Conservation (phyloP, 1,140 invertebrate species). For the Leptopilina boulardi region DNA sequence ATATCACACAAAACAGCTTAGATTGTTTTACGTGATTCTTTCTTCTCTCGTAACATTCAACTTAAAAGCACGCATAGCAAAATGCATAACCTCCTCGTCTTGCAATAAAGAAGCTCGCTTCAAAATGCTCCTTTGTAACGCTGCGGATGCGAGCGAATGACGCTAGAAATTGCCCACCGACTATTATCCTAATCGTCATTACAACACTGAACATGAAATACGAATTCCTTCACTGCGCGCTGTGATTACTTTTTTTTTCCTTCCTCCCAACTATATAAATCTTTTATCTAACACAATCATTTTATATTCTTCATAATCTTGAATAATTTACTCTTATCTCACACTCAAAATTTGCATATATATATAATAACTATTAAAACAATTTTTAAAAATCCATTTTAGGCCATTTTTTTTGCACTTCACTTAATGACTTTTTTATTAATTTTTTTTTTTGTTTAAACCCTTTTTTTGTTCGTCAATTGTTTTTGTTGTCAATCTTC, state of each 20-base stretch:
- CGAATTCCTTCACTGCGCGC: neutral
- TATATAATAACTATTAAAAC: neutral
- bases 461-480: neutral
- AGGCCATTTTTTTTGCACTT: neutral
- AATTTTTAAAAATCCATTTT: neutral
- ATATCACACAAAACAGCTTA: slow-evolving; percentile 5
- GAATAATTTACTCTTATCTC: too few species aligned
- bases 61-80: slow-evolving; percentile 20
- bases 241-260: neutral
- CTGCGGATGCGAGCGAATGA: slow-evolving; percentile 16
- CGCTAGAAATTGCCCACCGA: slow-evolving; percentile 6
- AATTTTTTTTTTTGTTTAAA: neutral
- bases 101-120: neutral
- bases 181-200: slow-evolving; percentile 27
- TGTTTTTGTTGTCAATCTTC: too few species aligned
- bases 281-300: neutral
- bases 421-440: neutral
- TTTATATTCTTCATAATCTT: too few species aligned
- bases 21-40: slow-evolving; percentile 19
- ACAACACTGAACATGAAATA: slow-evolving; percentile 13
- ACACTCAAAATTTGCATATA: neutral
- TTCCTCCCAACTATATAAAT: too few species aligned
- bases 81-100: neutral
- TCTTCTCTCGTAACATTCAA: slow-evolving; percentile 29
- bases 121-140: slow-evolving; percentile 7